Conservation (phyloP, 2,888 invertebrate genomes). For the Cryptocephalus primarius region DNA sequence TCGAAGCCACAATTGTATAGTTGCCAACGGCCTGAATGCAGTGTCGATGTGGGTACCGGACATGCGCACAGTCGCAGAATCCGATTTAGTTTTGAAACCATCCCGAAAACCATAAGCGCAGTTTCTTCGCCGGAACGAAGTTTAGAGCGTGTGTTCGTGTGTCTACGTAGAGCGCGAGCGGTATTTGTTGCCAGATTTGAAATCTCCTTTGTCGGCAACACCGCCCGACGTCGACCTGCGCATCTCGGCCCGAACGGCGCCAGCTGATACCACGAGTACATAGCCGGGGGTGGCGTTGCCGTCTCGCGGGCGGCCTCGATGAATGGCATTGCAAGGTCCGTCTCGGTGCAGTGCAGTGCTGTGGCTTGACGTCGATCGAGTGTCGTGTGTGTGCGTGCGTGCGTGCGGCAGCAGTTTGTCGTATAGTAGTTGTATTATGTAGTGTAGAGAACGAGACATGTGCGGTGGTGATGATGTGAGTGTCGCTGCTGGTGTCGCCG, state of each 20-base stretch:
- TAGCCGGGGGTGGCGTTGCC: not conserved
- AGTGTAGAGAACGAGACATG: conserved; percentile 19
- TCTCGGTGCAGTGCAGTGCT: conserved; percentile 37
- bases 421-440: conserved; percentile 5
- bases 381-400: conserved; percentile 5
- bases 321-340: conserved; percentile 50
- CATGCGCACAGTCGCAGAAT: no score
- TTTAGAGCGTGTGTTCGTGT: no score
- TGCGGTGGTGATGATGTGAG: conserved; percentile 16
- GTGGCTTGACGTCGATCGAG: not conserved
- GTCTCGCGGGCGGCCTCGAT: conserved; percentile 53
- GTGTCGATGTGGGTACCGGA: no score
- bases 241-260: not conserved
- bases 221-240: not conserved
- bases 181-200: no score
- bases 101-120: no score
- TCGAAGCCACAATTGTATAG: no score
- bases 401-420: conserved; percentile 3
- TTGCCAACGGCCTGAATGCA: no score
- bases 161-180: no score
- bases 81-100: no score
- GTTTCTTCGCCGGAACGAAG: not conserved
- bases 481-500: not conserved
- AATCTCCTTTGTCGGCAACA: not conserved
- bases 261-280: not conserved